Percentiles rank a stretch among this genome's conserved stretches.
These are phyloP conservation scores for Rhinella marina DNA, from an alignment of 2,797 vertebrate genomes.

Conservation along the genomic window DNA sequence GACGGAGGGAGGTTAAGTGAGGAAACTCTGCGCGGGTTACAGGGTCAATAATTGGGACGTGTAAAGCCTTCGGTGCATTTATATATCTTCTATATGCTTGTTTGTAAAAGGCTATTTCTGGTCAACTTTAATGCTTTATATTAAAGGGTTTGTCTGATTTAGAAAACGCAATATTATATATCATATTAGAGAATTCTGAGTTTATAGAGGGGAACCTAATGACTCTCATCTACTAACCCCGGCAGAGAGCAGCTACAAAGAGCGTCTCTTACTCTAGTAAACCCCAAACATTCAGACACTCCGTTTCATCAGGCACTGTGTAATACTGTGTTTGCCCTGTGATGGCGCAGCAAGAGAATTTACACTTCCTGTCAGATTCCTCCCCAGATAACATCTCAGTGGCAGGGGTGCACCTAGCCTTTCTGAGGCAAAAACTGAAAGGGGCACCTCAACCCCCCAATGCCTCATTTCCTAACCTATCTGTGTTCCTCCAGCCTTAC, in stretches of 20 bases:
- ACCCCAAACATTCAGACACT: not conserved
- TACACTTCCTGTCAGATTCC: no score
- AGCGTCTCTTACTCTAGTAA: not conserved
- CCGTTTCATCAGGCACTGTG: not conserved
- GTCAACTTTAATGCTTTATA: not conserved
- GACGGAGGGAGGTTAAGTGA: slow-evolving; percentile 11
- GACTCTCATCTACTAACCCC: not conserved
- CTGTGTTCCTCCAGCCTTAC: no score
- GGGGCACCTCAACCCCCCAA: no score
- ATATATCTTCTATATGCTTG: no score
- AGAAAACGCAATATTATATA: not conserved
- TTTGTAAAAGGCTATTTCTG: not conserved
- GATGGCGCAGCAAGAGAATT: no score
- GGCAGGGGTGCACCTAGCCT: no score
- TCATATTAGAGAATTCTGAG: not conserved
- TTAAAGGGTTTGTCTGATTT: not conserved
- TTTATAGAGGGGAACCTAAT: not conserved
- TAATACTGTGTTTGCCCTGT: no score
- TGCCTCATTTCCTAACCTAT: no score
- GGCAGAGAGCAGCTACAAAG: not conserved
- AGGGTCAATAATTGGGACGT: not conserved
- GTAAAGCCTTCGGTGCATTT: not conserved
- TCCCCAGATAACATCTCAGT: no score
- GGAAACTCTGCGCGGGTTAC: not conserved
- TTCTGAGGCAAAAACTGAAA: no score